Evolutionary conservation across 1,140 invertebrate genomes (phyloP), one percentile per base, ranked within the genome.

Genomic region (Rhagoletis pomonella): DNA sequence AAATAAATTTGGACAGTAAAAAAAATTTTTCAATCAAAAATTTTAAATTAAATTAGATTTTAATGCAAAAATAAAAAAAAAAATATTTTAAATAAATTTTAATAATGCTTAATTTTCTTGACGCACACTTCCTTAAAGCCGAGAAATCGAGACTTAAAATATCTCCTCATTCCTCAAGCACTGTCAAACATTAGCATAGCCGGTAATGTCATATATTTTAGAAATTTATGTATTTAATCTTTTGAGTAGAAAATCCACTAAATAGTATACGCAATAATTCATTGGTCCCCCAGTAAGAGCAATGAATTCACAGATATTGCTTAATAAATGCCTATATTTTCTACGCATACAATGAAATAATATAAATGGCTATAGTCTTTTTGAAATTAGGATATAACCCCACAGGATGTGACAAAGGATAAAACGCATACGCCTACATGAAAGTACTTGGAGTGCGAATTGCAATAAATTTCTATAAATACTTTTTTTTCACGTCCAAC

Each of bases 281-380:
- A 81, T 81, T 81, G 44, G 42, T 19, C 73, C 73, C 50, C 50
- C 17, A 81, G 73, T 55, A 55, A 55, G 17, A 42, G 73, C 73
- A 81, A 81, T 81, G 73, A 81, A 81, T 81, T 81, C 47, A 81
- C 73, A 81, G 73, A 55, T 81, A 81, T 81, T 55, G 73, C 73
- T 81, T 55, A 50, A 81, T 81, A 81, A 50, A 81, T 81, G 19
- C 73, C n/a, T 81, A 81, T 81, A 81, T 81, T 81, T 81, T 58
- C 73, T 81, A 81, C 47, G 73, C 73, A 81, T 55, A 55, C 73
- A 50, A 81, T 81, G 73, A 81, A 81, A 17, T 55, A 10, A 55
- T 19, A 81, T 50, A n/a, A 55, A 81, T 81, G 14, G 19, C 44
- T 55, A 81, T 29, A 6, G 47, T 17, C 44, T 10, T 81, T 81